Conservation (phyloP, 2,113 vertebrate genomes). For the Amia ocellicauda region DNA sequence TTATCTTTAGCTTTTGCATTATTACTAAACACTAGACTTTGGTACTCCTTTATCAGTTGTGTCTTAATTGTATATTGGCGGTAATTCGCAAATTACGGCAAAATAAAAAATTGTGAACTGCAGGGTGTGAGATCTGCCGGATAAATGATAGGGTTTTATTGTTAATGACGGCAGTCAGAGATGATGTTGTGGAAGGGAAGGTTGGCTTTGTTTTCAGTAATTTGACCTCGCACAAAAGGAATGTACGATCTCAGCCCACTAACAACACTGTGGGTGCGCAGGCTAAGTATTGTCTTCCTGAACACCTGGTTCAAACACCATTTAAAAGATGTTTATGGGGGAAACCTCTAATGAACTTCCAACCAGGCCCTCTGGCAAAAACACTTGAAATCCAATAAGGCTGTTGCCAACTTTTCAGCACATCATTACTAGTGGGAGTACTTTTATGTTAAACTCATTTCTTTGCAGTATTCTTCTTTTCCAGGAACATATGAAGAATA, state of each 20-base stretch:
- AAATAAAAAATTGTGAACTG: conserved; percentile 59
- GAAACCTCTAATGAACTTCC: conserved; percentile 33
- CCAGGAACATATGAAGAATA: no score
- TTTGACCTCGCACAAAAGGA: conserved; percentile 52
- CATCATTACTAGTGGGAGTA: no score
- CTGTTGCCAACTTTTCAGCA: no score
- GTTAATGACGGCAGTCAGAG: no score
- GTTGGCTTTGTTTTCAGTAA: conserved; percentile 52
- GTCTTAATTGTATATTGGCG: no score
- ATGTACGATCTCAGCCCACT: conserved; percentile 40
- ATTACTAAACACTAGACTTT: no score
- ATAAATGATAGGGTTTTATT: conserved; percentile 49
- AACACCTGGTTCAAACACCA: conserved; percentile 63
- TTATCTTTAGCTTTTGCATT: no score
- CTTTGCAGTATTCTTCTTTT: no score
- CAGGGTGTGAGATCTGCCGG: conserved; percentile 39
- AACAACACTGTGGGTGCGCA: conserved; percentile 40
- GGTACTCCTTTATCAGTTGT: no score
- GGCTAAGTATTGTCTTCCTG: conserved; percentile 45
- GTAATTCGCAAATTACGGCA: no score
- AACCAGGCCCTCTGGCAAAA: conserved; percentile 25
- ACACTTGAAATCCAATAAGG: conserved; percentile 17
- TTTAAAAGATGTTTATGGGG: conserved; percentile 36
- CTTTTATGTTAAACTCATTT: no score
- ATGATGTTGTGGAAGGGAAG: conserved; percentile 42